Conservation (phyloP, 2,113 vertebrate genomes). For the Mola mola region DNA sequence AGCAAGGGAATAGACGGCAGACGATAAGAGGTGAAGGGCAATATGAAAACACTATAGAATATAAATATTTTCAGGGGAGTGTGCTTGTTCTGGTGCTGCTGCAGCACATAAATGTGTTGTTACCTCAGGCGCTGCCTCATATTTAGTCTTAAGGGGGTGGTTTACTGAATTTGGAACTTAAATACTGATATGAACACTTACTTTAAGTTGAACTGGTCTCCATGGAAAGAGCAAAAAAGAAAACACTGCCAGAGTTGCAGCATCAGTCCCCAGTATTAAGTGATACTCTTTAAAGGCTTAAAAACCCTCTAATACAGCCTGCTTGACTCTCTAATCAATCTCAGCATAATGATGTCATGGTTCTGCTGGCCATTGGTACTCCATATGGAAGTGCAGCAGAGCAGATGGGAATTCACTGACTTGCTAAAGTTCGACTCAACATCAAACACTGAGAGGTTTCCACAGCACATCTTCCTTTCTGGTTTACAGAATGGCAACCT, state of each 20-base stretch:
- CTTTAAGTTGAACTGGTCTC: background rate
- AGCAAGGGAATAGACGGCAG: too few species aligned
- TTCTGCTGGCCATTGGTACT: background rate
- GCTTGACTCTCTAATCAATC: background rate
- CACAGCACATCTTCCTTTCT: background rate
- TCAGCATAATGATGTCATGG: constrained; percentile 3
- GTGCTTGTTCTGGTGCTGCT: constrained; percentile 1
- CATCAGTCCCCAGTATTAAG: background rate
- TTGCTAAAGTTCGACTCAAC: constrained; percentile 17
- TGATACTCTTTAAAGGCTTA: too few species aligned
- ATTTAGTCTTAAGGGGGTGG: background rate
- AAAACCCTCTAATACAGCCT: background rate
- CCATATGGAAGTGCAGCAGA: constrained; percentile 4
- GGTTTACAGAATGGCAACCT: background rate
- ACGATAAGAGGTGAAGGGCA: too few species aligned
- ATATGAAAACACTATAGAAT: too few species aligned
- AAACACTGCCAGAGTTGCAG: background rate
- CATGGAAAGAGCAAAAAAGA: background rate
- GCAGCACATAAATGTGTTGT: constrained; percentile 1
- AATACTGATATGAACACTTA: background rate
- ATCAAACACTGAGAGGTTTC: constrained; percentile 19
- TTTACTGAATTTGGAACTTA: background rate
- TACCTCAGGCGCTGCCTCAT: constrained; percentile 3
- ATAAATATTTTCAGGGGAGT: too few species aligned
- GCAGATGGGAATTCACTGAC: constrained; percentile 22